A percentile compares a stretch with the other conserved stretches of the same genome.
Evolutionary conservation across 2,797 vertebrate species (phyloP).

Genomic region (Myotis planiceps): DNA sequence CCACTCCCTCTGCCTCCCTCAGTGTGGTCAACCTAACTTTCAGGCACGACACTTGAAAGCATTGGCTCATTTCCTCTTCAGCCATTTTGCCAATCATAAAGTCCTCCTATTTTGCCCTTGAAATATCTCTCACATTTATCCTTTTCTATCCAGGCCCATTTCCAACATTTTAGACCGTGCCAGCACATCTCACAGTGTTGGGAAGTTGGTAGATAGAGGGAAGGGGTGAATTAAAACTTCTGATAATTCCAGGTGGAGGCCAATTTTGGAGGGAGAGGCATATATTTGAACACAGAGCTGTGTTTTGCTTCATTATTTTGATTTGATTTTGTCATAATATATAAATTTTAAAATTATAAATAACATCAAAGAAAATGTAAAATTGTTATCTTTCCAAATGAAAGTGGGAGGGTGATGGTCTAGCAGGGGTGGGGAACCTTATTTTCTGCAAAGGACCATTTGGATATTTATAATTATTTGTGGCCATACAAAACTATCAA

Average conservation of each 20-base stretch:
- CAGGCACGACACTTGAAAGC: background rate
- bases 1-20: background rate
- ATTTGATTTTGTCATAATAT: background rate
- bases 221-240: background rate
- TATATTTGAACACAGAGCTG: background rate
- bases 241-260: background rate
- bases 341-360: background rate
- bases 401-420: background rate
- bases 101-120: background rate
- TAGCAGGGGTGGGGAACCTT: too few species aligned
- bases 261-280: background rate
- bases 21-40: background rate
- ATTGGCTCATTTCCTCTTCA: background rate
- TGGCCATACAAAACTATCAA: too few species aligned
- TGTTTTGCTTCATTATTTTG: background rate
- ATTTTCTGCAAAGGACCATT: too few species aligned
- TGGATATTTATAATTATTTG: too few species aligned
- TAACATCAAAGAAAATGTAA: background rate
- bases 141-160: background rate
- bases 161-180: background rate
- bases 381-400: background rate
- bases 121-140: background rate
- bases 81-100: background rate
- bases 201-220: background rate
- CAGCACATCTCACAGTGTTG: background rate